Percentiles rank a stretch among this genome's conserved stretches.
Conservation (phyloP, 1,140 invertebrate species). For the Asbolus verrucosus region DNA sequence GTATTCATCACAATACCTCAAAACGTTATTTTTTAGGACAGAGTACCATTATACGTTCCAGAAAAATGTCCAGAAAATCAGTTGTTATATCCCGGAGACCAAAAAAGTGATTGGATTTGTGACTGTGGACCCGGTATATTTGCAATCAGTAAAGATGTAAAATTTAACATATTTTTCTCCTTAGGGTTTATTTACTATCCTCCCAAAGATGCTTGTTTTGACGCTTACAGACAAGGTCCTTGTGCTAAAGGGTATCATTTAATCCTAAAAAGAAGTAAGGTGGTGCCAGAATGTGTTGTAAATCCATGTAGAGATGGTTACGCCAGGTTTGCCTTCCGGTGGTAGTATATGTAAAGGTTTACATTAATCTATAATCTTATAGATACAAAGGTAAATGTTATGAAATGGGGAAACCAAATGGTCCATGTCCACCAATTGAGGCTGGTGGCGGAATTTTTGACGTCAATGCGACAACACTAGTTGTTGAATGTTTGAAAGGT, state of each 20-base stretch:
- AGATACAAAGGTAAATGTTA: slow-evolving; percentile 41
- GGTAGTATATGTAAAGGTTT: background rate
- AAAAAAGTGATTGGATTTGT: slow-evolving; percentile 73
- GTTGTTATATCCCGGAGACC: slow-evolving; percentile 73
- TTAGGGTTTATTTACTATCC: slow-evolving; percentile 74
- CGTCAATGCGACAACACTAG: slow-evolving; percentile 56
- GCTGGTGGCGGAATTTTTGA: slow-evolving; percentile 58
- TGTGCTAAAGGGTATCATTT: slow-evolving; percentile 70
- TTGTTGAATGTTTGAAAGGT: slow-evolving; percentile 55
- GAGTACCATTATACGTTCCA: slow-evolving; percentile 70
- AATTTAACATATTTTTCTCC: slow-evolving; percentile 55
- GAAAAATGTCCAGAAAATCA: slow-evolving; percentile 72
- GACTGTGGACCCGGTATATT: slow-evolving; percentile 72
- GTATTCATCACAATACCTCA: background rate
- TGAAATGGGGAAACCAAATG: slow-evolving; percentile 51
- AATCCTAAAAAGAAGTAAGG: slow-evolving; percentile 67
- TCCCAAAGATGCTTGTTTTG: slow-evolving; percentile 70
- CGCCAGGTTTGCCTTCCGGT: slow-evolving; percentile 47
- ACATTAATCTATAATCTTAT: background rate
- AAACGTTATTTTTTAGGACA: slow-evolving; percentile 63
- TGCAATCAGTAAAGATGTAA: background rate
- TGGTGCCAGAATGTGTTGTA: slow-evolving; percentile 69
- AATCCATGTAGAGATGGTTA: slow-evolving; percentile 71
- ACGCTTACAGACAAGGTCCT: slow-evolving; percentile 73
- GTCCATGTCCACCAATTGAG: slow-evolving; percentile 51